Conservation (phyloP, 2,888 invertebrate genomes). For the Sinopyrophorus schimmeli region DNA sequence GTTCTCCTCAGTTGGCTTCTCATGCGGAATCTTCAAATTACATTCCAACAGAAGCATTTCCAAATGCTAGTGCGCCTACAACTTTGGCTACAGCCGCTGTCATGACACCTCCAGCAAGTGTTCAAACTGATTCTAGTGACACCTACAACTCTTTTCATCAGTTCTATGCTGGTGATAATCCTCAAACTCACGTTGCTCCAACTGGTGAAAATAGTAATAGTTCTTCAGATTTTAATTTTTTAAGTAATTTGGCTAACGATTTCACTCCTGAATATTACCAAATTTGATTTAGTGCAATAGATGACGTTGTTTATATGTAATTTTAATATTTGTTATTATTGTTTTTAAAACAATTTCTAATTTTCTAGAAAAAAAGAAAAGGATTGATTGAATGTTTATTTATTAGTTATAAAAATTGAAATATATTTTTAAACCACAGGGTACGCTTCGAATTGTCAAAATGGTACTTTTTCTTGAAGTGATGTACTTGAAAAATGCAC, state of each 20-base stretch:
- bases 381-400: too few relatives aligned
- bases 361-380: conserved; percentile 8
- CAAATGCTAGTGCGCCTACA: conserved; percentile 54
- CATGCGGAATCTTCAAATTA: conserved; percentile 57
- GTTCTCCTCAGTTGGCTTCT: conserved; percentile 49
- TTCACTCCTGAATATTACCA: conserved; percentile 91
- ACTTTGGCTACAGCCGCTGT: conserved; percentile 59
- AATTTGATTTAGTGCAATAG: conserved; percentile 59
- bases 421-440: too few relatives aligned
- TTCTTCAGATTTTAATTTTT: conserved; percentile 92
- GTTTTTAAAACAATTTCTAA: conserved; percentile 24
- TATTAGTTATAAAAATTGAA: too few relatives aligned
- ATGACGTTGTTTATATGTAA: conserved; percentile 36
- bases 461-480: too few relatives aligned
- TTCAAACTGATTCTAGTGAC: conserved; percentile 65
- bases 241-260: conserved; percentile 89
- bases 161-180: conserved; percentile 63
- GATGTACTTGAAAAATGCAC: too few relatives aligned
- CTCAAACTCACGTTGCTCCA: conserved; percentile 47
- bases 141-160: conserved; percentile 72
- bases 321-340: conserved; percentile 29
- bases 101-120: conserved; percentile 64
- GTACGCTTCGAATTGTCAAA: too few relatives aligned
- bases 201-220: conserved; percentile 83
- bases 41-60: conserved; percentile 57